Conservation (phyloP, 2,113 vertebrate species). For the Platichthys flesus region DNA sequence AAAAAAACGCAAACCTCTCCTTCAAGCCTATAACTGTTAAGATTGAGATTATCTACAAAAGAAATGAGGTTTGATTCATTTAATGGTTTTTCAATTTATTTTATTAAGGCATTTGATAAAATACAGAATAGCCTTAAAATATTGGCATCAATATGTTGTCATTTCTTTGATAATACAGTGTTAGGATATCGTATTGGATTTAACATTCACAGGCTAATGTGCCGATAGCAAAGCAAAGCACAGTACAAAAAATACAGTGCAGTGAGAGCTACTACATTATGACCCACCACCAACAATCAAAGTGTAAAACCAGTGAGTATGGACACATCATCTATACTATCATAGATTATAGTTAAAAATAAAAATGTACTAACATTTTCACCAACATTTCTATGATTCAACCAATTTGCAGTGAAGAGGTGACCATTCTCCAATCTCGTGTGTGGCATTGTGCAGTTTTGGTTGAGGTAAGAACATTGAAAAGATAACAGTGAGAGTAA, state of each 20-base stretch:
- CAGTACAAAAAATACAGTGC: background rate
- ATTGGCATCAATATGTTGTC: slow-evolving; percentile 41
- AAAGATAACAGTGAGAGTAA: slow-evolving; percentile 20
- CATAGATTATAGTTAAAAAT: background rate
- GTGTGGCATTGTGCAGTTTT: slow-evolving; percentile 24
- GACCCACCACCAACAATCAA: slow-evolving; percentile 61
- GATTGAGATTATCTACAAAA: background rate
- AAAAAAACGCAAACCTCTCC: background rate
- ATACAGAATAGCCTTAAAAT: slow-evolving; percentile 44
- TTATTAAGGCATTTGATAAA: slow-evolving; percentile 70
- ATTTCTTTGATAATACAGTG: slow-evolving; percentile 29
- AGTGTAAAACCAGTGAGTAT: slow-evolving; percentile 32
- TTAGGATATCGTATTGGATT: background rate
- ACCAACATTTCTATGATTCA: background rate
- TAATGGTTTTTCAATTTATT: slow-evolving; percentile 60
- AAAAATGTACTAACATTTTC: background rate
- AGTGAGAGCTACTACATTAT: slow-evolving; percentile 27
- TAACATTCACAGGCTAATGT: slow-evolving; percentile 17
- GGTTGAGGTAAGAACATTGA: slow-evolving; percentile 29
- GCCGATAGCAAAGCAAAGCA: slow-evolving; percentile 26
- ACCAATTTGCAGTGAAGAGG: background rate
- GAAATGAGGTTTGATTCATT: background rate
- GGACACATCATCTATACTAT: slow-evolving; percentile 14
- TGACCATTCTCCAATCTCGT: slow-evolving; percentile 11
- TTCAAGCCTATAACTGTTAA: background rate